phyloP scores from a whole-genome alignment of 2,113 vertebrate genomes.

The Thunnus maccoyii region DNA sequence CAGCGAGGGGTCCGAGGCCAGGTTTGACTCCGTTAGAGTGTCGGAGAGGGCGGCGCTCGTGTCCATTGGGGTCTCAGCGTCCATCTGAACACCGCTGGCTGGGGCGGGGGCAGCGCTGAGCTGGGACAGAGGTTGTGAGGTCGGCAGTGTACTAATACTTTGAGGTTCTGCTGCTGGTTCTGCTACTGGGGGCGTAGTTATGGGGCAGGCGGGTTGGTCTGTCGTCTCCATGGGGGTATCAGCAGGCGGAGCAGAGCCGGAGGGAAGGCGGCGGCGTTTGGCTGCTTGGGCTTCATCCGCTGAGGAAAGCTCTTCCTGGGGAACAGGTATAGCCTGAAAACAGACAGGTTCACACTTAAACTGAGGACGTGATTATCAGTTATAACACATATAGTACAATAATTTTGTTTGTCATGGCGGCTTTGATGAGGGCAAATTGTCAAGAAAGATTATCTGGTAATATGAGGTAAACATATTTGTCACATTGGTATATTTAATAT shows the following conservation, averaged over 20 bases:
- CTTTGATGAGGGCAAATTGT: no score
- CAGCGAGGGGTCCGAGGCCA: conserved; percentile 69
- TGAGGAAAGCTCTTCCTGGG: conserved; percentile 77
- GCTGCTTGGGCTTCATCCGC: conserved; percentile 88
- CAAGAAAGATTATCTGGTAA: no score
- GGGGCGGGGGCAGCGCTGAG: not conserved
- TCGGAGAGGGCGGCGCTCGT: conserved; percentile 15
- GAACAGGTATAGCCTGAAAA: conserved; percentile 85
- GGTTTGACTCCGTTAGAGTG: conserved; percentile 21
- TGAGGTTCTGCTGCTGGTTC: conserved; percentile 31
- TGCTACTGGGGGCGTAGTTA: not conserved
- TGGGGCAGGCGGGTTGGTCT: conserved; percentile 30
- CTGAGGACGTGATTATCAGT: not conserved
- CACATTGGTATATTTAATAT: no score
- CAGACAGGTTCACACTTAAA: conserved; percentile 9
- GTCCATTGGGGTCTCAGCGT: conserved; percentile 67
- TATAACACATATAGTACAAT: no score
- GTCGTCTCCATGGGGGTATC: conserved; percentile 23
- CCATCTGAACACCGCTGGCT: conserved; percentile 24
- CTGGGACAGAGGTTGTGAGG: conserved; percentile 55
- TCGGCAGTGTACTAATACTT: conserved; percentile 59
- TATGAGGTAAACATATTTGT: no score
- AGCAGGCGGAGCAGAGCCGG: conserved; percentile 13
- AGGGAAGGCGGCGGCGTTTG: conserved; percentile 90
- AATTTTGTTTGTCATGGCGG: no score